Base-by-base conservation (phyloP, 2,888 invertebrate species). In the Enchytraeus crypticus region DNA sequence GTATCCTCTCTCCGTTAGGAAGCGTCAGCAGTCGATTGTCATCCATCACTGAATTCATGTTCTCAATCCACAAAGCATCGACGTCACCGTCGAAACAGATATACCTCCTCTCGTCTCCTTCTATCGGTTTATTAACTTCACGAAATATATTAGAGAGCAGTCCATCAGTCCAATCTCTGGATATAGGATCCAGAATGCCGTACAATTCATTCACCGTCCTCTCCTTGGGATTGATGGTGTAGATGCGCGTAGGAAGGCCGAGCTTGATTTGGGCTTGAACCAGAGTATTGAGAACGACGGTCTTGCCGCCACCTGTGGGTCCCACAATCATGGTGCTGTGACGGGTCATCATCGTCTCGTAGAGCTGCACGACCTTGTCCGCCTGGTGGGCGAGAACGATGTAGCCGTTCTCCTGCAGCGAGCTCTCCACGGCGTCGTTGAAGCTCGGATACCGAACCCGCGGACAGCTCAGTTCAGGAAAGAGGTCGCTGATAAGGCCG, bases 1-100 rank as follows among this genome's bases (percentile, higher is more conserved):
- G 84, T 65, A 92, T 90, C 65, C 91, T 83, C 80, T 93, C 89
- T 59, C 92, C 92, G 77, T 92, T 93, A 2, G 92, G 90, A 62
- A 93, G 81, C 0, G 92, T 93, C 60, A 93, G 80, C 47, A 92
- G 81, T 74, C 87, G 33, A 76, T 92, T 93, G 78, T 93, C 92
- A 74, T 93, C 93, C 92, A 93, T 92, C 1, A 93, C 92, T 0
- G 92, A 92, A 81, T 92, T 93, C 91, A 93, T 92, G 80, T 92
- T 93, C 80, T 93, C 93, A 67, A 93, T 90, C 92, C 92, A 93
- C 46, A 92, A 82, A 0, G 92, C 89, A 81, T 93, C 92, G 2
- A 93, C 91, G 75, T 92, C 92, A 2, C 93, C 93, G 76, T 93
- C 93, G 79, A 92, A 92, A 51, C 92, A 81, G 53, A 92, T 89